These are phyloP conservation scores for Dyspetes luteomarginatus DNA, from an alignment of 2,888 invertebrate genomes.

Conservation along the genomic window DNA sequence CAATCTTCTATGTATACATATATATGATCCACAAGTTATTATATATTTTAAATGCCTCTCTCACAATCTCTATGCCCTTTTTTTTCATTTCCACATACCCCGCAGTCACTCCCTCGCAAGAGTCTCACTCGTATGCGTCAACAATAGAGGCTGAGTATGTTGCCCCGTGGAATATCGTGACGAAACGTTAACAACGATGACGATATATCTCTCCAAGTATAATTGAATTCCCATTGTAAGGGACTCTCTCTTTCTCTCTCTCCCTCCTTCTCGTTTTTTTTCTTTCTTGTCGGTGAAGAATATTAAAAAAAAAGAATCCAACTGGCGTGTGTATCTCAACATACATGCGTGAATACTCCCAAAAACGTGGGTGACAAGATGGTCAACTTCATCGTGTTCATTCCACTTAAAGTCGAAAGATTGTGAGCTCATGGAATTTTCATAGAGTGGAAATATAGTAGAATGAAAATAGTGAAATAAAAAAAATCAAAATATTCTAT, in stretches of 20 bases:
- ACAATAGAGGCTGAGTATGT: slow-evolving; percentile 48
- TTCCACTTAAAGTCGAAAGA: no score
- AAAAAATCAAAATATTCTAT: neutral
- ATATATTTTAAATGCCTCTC: slow-evolving; percentile 54
- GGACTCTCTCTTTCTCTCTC: slow-evolving; percentile 34
- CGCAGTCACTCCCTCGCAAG: slow-evolving; percentile 43
- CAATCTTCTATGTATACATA: neutral
- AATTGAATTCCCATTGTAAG: slow-evolving; percentile 68
- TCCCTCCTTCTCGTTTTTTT: slow-evolving; percentile 5
- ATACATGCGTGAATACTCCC: neutral
- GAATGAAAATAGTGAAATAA: neutral
- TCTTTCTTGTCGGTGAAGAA: slow-evolving; percentile 15
- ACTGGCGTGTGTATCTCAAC: slow-evolving; percentile 39
- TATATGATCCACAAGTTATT: slow-evolving; percentile 21
- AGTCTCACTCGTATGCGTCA: slow-evolving; percentile 18
- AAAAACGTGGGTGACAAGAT: slow-evolving; percentile 5
- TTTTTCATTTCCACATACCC: slow-evolving; percentile 32
- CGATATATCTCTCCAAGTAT: slow-evolving; percentile 62
- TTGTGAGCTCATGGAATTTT: no score
- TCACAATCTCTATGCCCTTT: slow-evolving; percentile 46
- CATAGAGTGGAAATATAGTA: no score
- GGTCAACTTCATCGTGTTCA: neutral
- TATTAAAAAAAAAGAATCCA: slow-evolving; percentile 20
- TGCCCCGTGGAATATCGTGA: slow-evolving; percentile 59
- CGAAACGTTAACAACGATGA: slow-evolving; percentile 68